A percentile compares a stretch with the other conserved stretches of the same genome.
phyloP scores from a whole-genome alignment of 2,888 invertebrate species.

The Cetonia aurata region DNA sequence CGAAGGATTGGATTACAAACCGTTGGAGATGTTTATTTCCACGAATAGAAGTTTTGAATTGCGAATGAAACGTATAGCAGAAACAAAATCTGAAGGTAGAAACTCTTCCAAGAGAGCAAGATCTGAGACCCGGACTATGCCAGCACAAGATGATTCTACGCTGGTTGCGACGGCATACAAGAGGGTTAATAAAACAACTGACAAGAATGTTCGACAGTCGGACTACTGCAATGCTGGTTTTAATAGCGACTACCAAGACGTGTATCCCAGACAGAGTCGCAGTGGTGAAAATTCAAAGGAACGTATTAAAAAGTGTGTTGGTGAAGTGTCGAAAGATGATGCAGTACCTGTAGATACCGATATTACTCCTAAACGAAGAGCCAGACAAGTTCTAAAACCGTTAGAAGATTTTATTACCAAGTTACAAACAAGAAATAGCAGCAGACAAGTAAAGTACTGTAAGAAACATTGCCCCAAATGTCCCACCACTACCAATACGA shows the following conservation, averaged over 20 bases:
- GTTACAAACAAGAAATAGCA: not conserved
- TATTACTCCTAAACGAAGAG: not conserved
- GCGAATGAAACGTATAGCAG: conserved; percentile 27
- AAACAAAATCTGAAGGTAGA: conserved; percentile 20
- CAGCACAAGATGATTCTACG: not conserved
- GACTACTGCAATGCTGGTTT: no score
- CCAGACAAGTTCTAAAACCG: not conserved
- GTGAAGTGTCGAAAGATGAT: not conserved
- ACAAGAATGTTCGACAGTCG: no score
- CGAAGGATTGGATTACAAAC: not conserved
- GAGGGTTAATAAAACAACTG: no score
- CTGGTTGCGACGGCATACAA: not conserved
- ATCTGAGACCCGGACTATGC: not conserved
- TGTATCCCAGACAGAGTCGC: no score
- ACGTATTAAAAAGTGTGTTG: not conserved
- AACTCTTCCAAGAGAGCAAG: not conserved
- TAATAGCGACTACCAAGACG: no score
- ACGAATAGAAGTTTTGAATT: conserved; percentile 31
- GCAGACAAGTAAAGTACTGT: conserved; percentile 17
- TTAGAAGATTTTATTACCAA: not conserved
- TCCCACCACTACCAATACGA: no score
- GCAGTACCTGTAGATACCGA: not conserved
- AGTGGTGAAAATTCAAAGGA: no score
- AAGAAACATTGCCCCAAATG: conserved; percentile 27
- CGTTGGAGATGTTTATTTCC: conserved; percentile 31